Evolutionary conservation across 1,140 invertebrate genomes (phyloP).

Genomic region (Drosophila ficusphila): DNA sequence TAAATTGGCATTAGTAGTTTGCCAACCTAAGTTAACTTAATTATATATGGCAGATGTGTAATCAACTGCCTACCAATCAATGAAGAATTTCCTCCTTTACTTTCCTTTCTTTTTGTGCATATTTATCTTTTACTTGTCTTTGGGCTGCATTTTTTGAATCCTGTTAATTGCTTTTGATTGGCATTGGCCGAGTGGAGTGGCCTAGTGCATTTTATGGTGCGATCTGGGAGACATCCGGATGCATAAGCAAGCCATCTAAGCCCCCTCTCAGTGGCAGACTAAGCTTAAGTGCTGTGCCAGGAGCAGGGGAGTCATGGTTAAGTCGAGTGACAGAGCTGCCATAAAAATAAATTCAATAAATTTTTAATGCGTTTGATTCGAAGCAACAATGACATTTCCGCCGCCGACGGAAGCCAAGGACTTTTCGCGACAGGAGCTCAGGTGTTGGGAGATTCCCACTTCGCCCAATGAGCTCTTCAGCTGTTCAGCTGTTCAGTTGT

Average conservation of each 20-base stretch:
- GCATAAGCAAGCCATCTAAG: constrained; percentile 1
- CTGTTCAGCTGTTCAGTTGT: too few relatives aligned
- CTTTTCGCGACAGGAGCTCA: constrained; percentile 22
- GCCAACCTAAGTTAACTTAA: too few relatives aligned
- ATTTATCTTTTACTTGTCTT: background rate
- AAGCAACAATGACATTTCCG: constrained; percentile 60
- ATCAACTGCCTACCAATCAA: background rate
- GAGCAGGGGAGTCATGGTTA: constrained; percentile 11
- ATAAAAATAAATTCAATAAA: constrained; percentile 78
- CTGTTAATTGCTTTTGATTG: constrained; percentile 53
- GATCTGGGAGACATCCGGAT: constrained; percentile 25
- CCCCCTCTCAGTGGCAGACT: constrained; percentile 1
- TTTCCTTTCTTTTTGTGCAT: background rate
- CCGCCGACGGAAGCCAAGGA: constrained; percentile 14
- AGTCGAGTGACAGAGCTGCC: constrained; percentile 6
- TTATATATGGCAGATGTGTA: too few relatives aligned
- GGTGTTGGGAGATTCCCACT: constrained; percentile 45
- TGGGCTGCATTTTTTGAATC: constrained; percentile 5
- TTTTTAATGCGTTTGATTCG: constrained; percentile 73
- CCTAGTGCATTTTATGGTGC: constrained; percentile 26
- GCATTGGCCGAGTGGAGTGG: constrained; percentile 36
- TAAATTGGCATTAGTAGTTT: too few relatives aligned
- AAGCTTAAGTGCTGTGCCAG: constrained; percentile 72
- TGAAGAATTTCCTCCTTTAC: too few relatives aligned
- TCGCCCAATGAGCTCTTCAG: constrained; percentile 28